A percentile compares a stretch with the other conserved stretches of the same genome.
Conservation (phyloP, 2,888 invertebrate genomes). For the Dryomyza anilis region DNA sequence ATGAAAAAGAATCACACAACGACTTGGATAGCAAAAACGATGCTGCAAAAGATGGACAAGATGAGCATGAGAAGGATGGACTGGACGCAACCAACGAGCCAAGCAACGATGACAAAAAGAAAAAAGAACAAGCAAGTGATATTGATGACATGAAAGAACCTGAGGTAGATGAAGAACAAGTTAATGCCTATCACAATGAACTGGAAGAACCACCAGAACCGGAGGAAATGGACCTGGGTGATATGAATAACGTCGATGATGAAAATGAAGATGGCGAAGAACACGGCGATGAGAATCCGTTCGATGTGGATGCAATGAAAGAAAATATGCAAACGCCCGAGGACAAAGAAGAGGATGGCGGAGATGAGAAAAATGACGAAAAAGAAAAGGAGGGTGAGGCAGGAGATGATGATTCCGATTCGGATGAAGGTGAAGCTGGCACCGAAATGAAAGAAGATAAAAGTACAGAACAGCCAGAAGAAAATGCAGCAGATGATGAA, state of each 20-base stretch:
- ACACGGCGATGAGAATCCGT: constrained; percentile 76
- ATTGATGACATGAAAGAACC: constrained; percentile 85
- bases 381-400: constrained; percentile 62
- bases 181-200: constrained; percentile 80
- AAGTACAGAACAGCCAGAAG: constrained; percentile 50
- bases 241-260: constrained; percentile 82
- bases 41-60: constrained; percentile 63
- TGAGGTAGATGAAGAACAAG: constrained; percentile 79
- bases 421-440: constrained; percentile 53
- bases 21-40: constrained; percentile 63
- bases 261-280: constrained; percentile 66
- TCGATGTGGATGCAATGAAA: constrained; percentile 83
- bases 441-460: constrained; percentile 54
- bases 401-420: constrained; percentile 64
- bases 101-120: constrained; percentile 51
- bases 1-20: constrained; percentile 69
- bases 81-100: constrained; percentile 57
- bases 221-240: constrained; percentile 86
- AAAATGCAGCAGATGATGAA: constrained; percentile 58
- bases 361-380: constrained; percentile 57
- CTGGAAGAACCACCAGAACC: constrained; percentile 79
- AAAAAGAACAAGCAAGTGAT: constrained; percentile 67
- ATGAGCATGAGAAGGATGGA: constrained; percentile 64
- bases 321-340: constrained; percentile 61
- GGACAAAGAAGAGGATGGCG: constrained; percentile 44